These are phyloP conservation scores for Platyura marginata DNA, from an alignment of 1,140 invertebrate genomes.

Conservation along the genomic window DNA sequence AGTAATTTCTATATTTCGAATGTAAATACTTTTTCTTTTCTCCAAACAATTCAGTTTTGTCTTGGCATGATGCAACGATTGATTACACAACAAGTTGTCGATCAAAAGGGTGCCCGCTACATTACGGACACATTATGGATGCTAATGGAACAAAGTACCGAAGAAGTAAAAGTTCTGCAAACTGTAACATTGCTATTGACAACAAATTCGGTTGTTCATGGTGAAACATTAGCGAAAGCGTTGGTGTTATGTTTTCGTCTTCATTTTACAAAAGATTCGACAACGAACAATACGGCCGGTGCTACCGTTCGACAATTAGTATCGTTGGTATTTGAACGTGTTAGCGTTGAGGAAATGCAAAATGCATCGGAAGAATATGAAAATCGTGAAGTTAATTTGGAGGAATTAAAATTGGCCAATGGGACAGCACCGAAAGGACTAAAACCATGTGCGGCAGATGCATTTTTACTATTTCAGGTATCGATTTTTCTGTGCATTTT, in stretches of 20 bases:
- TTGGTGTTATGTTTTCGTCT: conserved; percentile 90
- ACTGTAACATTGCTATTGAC: conserved; percentile 87
- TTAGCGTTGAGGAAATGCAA: conserved; percentile 41
- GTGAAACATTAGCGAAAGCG: conserved; percentile 85
- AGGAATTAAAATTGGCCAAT: conserved; percentile 61
- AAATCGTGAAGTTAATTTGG: conserved; percentile 39
- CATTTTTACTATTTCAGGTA: conserved; percentile 88
- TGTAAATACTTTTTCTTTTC: background rate
- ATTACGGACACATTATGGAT: conserved; percentile 87
- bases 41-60: conserved; percentile 48
- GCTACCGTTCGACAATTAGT: conserved; percentile 93
- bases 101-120: conserved; percentile 75
- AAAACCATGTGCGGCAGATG: conserved; percentile 80
- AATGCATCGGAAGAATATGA: conserved; percentile 11
- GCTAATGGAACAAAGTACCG: conserved; percentile 77
- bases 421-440: conserved; percentile 61
- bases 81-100: conserved; percentile 65
- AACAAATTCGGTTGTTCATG: conserved; percentile 83
- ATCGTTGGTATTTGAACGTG: conserved; percentile 90
- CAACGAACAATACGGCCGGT: conserved; percentile 89
- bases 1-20: background rate
- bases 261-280: conserved; percentile 75
- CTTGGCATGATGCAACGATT: conserved; percentile 74
- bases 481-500: no score
- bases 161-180: conserved; percentile 93